These are phyloP conservation scores for Isurus oxyrinchus DNA, from an alignment of 2,113 vertebrate genomes.

Conservation along the genomic window DNA sequence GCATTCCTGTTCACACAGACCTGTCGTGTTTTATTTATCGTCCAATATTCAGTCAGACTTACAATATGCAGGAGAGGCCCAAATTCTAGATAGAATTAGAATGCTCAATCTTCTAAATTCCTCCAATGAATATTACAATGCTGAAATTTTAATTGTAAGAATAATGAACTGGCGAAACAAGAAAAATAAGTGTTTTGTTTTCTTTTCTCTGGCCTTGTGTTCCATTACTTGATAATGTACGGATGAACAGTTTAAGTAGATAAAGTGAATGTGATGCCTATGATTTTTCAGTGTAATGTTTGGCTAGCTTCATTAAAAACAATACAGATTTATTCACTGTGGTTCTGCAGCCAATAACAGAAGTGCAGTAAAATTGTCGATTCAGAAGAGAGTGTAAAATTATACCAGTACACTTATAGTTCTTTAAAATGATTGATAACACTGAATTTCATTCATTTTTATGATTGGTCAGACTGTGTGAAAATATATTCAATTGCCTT, in stretches of 20 bases:
- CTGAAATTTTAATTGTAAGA: neutral
- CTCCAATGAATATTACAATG: neutral
- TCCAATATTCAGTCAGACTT: neutral
- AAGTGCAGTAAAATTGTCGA: neutral
- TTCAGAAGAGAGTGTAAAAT: neutral
- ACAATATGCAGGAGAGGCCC: neutral
- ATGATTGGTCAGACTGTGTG: neutral
- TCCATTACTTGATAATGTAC: neutral
- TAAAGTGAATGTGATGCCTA: neutral
- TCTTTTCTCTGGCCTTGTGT: neutral
- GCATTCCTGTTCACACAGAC: neutral
- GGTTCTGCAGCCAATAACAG: neutral
- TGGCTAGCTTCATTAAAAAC: neutral
- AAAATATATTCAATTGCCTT: neutral
- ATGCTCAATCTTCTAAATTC: neutral
- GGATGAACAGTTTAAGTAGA: neutral
- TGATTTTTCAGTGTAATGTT: constrained; percentile 1
- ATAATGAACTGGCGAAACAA: constrained; percentile 10
- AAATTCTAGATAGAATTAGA: neutral
- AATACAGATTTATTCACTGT: neutral
- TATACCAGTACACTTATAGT: neutral
- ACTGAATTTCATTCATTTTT: neutral
- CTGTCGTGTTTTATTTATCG: neutral
- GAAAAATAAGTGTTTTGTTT: neutral
- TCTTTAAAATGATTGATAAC: neutral